Evolutionary conservation across 2,888 invertebrate species (phyloP), one percentile per base, ranked within the genome.

Genomic region (Cosmia trapezina): DNA sequence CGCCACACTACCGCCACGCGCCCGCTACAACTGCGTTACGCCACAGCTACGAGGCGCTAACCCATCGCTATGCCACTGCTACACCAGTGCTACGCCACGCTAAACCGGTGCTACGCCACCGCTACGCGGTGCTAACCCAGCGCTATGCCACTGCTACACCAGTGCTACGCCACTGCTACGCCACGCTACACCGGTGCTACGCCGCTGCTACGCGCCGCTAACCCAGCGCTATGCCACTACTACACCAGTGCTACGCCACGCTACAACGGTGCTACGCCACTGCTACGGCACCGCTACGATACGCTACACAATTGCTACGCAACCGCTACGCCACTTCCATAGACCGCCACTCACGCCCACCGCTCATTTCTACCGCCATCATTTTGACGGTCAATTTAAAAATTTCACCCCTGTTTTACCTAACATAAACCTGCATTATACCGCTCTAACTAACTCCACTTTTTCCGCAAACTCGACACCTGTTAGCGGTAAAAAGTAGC

Each of bases 321-420:
- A 33, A 47, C 17, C n/a, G 79, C 73, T 78, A 79, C 63, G 53
- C 53, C 59, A 49, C 53, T 59, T 43, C 33, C 41, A 63, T 9
- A 41, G 37, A 51, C 56, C 51, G 56, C 78, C 64, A 70, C 62
- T 83, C 56, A 62, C 67, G 54, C 90, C 90, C 90, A 90, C 91
- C 91, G 90, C 91, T 90, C 92, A 92, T 92, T 92, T 91, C 90
- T 89, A 87, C 91, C 88, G 90, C 92, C 90, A 91, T 91, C 91
- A 93, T 93, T 94, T 94, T 93, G 93, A 93, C 92, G 93, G 91
- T 90, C 92, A 91, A 93, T 94, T 94, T 92, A 91, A 93, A 93
- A 94, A 90, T 91, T 93, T 92, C 90, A 93, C 93, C 93, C 94
- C 91, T 91, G 88, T 85, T 91, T 83, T 89, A 86, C 86, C 89